These are phyloP conservation scores for Polydrusus tereticollis DNA, from an alignment of 2,888 invertebrate species.

Conservation along the genomic window DNA sequence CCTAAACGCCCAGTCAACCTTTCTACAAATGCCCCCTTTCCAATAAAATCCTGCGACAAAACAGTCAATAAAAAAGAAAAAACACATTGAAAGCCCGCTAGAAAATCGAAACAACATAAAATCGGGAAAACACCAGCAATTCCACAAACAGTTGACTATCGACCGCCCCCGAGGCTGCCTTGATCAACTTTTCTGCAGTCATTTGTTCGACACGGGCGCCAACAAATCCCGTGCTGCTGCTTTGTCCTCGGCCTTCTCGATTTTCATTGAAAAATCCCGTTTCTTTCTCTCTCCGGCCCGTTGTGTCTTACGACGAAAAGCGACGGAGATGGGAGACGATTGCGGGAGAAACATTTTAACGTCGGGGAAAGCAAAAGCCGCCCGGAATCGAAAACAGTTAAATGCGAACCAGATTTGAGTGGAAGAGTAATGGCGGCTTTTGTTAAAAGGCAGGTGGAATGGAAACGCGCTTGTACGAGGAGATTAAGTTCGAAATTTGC, in stretches of 20 bases:
- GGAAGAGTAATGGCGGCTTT: constrained; percentile 48
- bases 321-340: constrained; percentile 29
- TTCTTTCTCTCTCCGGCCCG: constrained; percentile 21
- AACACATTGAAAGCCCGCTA: constrained; percentile 18
- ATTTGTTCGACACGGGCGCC: constrained; percentile 69
- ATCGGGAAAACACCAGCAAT: constrained; percentile 40
- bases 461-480: constrained; percentile 46
- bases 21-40: neutral
- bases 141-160: constrained; percentile 48
- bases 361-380: constrained; percentile 47
- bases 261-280: constrained; percentile 41
- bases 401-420: constrained; percentile 46
- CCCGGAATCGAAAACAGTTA: constrained; percentile 47
- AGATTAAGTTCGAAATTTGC: constrained; percentile 47
- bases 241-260: constrained; percentile 48
- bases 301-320: neutral
- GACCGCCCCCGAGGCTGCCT: constrained; percentile 47
- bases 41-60: constrained; percentile 8
- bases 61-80: constrained; percentile 26
- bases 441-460: constrained; percentile 48
- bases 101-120: constrained; percentile 35
- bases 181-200: constrained; percentile 59
- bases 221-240: constrained; percentile 66
- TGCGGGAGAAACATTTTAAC: constrained; percentile 41
- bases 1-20: neutral